Evolutionary conservation across 2,888 invertebrate species (phyloP).

Genomic region (Gnatocerus cornutus): DNA sequence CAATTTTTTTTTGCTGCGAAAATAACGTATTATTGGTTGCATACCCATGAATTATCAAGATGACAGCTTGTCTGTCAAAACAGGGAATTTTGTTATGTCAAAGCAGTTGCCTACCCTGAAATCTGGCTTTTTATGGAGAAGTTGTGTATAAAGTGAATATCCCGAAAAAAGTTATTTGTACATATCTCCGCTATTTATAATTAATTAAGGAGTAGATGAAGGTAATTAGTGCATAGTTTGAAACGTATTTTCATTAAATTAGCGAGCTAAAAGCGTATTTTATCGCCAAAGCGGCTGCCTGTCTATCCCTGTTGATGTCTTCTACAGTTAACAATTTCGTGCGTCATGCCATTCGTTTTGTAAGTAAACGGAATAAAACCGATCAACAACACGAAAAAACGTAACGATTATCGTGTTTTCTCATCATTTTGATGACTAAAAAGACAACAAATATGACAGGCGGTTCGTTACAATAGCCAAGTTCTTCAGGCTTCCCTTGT

Average conservation of each 20-base stretch:
- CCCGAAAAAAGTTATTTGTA: constrained; percentile 61
- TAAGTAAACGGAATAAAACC: constrained; percentile 55
- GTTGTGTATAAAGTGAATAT: constrained; percentile 64
- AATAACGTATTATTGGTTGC: constrained; percentile 10
- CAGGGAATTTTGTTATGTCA: constrained; percentile 39
- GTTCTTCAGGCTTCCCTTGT: constrained; percentile 44
- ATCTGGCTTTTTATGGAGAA: constrained; percentile 66
- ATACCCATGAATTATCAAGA: constrained; percentile 9
- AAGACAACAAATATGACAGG: constrained; percentile 24
- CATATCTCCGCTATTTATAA: constrained; percentile 65
- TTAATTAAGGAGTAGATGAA: constrained; percentile 69
- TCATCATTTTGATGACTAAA: neutral
- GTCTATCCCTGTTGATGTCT: constrained; percentile 57
- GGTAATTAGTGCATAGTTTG: constrained; percentile 58
- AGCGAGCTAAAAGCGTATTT: neutral
- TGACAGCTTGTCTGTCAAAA: constrained; percentile 15
- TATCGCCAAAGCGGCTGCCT: constrained; percentile 31
- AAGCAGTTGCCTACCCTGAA: constrained; percentile 54
- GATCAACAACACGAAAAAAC: neutral
- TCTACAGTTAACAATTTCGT: constrained; percentile 58
- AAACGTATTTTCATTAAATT: constrained; percentile 6
- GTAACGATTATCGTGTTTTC: neutral
- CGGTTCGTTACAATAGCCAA: constrained; percentile 7
- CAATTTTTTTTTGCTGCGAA: neutral
- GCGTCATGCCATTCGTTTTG: constrained; percentile 57